Percentiles rank a stretch among this genome's conserved stretches.
These are phyloP conservation scores for Nomada goodeniana DNA, from an alignment of 2,888 invertebrate genomes.

Conservation along the genomic window DNA sequence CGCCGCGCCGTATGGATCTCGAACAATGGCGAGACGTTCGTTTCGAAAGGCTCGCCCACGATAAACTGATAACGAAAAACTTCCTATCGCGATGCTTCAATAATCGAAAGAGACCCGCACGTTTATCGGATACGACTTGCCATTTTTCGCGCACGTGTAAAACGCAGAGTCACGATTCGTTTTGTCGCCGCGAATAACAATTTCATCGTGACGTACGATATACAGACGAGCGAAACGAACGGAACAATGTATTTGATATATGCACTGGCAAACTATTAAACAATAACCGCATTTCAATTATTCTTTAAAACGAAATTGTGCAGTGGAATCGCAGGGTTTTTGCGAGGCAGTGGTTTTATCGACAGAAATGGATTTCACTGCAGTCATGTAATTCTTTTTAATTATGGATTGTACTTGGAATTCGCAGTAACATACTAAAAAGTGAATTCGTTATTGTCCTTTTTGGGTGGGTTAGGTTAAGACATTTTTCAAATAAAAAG, in stretches of 20 bases:
- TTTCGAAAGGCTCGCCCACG: not conserved
- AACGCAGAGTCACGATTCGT: conserved; percentile 1
- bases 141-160: not conserved
- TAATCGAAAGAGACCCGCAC: conserved; percentile 14
- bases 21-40: not conserved
- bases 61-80: conserved; percentile 2
- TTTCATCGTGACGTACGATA: conserved; percentile 16
- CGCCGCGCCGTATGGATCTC: no score
- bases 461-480: no score
- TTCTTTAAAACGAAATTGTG: no score
- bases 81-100: not conserved
- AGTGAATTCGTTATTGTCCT: no score
- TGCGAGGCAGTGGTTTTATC: no score
- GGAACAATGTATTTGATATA: conserved; percentile 10
- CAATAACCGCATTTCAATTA: no score
- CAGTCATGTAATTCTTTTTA: no score
- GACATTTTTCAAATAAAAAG: no score
- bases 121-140: conserved; percentile 3
- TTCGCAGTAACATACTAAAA: no score
- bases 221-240: not conserved
- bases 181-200: conserved; percentile 18
- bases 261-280: not conserved
- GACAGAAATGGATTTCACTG: no score
- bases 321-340: no score
- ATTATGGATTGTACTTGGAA: no score